Base-by-base conservation (phyloP, 2,888 invertebrate genomes). In the Acrobasis consociella region DNA sequence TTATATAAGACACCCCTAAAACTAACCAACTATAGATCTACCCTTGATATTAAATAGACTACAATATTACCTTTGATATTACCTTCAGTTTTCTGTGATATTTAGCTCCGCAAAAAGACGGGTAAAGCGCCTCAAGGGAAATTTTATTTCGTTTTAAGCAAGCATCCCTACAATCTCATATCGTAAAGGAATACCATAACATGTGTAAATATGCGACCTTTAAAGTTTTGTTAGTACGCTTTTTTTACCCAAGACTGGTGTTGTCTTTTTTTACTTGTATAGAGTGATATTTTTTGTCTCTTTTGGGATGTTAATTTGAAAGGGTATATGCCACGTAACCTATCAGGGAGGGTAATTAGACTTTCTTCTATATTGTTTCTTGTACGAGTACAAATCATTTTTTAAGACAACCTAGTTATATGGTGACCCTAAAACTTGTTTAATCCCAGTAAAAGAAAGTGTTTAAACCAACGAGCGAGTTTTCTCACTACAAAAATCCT, bases 91-190 rank as follows among this genome's bases (percentile, higher is more conserved):
- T 42, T 10, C 38, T 49, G 55, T 50, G 56, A 50, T 22, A 53
- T 15, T 56, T 65, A 61, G 62, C 58, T 50, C 49, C 49, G 61
- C 52, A 63, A 60, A 64, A 67, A 65, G 61, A 62, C 58, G 62
- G 51, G 50, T 62, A 62, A 64, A 61, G 58, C 39, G 49, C 55
- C 64, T 58, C 65, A 5, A n/a, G 67, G 66, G 66, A 64, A 66
- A 65, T 67, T 66, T 66, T 68, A 68, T 65, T 65, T 68, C 65
- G 62, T 60, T 64, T 67, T 65, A 65, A 64, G 53, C 39, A 65
- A 64, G 53, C 39, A 59, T 17, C 49, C 49, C 58, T 17, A 13
- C 60, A 42, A 60, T 42, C 62, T 62, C 60, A 62, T 63, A 65
- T 52, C 58, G 64, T 58, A 42, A 37, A 59, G 53, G 53, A 17